A percentile compares a stretch with the other conserved stretches of the same genome.
These are phyloP conservation scores for Leptonema lineaticorne DNA, from an alignment of 1,140 invertebrate genomes.

Conservation along the genomic window DNA sequence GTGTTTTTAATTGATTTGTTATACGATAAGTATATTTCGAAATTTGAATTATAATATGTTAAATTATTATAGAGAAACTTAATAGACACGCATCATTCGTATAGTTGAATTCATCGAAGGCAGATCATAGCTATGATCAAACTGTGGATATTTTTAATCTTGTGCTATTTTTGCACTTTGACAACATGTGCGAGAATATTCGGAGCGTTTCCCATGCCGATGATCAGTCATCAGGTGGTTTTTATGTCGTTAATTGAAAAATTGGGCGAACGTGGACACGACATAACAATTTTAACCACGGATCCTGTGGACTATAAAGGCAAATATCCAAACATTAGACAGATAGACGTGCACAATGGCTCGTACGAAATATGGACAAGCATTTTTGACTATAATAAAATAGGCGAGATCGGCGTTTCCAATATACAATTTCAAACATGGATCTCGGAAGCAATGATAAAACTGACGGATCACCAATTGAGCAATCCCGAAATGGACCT, in stretches of 20 bases:
- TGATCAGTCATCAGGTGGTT: conserved; percentile 60
- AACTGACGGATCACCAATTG: conserved; percentile 41
- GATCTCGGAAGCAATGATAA: conserved; percentile 16
- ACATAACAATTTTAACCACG: conserved; percentile 51
- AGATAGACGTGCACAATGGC: conserved; percentile 48
- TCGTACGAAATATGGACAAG: conserved; percentile 43
- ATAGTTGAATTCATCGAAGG: no score
- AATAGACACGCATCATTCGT: no score
- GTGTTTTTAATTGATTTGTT: no score
- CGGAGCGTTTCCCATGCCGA: conserved; percentile 52
- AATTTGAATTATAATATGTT: no score
- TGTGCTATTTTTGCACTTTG: no score
- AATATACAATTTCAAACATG: conserved; percentile 11
- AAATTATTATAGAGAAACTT: no score
- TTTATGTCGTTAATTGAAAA: conserved; percentile 51
- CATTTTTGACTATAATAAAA: conserved; percentile 13
- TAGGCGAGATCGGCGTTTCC: not conserved
- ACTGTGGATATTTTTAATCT: no score
- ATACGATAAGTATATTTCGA: no score
- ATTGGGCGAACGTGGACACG: conserved; percentile 53
- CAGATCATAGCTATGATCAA: no score
- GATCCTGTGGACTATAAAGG: conserved; percentile 45
- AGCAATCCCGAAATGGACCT: conserved; percentile 42
- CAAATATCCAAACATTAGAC: conserved; percentile 45
- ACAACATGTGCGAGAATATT: conserved; percentile 53